A percentile compares a stretch with the other conserved stretches of the same genome.
Conservation (phyloP, 2,888 invertebrate genomes). For the Autographa pulchrina region DNA sequence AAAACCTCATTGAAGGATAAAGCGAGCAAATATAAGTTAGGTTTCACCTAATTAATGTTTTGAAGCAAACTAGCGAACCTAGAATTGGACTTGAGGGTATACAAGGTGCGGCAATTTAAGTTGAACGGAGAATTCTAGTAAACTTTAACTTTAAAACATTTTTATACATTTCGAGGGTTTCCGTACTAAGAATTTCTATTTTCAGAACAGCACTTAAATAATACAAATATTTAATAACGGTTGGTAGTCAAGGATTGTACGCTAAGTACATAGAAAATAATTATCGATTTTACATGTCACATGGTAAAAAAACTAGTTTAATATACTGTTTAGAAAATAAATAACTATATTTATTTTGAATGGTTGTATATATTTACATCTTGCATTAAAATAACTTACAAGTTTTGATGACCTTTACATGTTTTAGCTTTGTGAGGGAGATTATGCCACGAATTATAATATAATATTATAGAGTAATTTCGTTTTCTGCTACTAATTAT, state of each 20-base stretch:
- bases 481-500: too few species aligned
- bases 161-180: background rate
- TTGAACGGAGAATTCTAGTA: background rate
- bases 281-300: too few species aligned
- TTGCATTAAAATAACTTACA: background rate
- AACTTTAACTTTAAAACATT: conserved; percentile 5
- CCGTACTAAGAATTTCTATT: conserved; percentile 4
- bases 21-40: background rate
- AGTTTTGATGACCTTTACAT: background rate
- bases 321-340: background rate
- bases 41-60: conserved; percentile 3
- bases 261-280: too few species aligned
- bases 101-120: conserved; percentile 7
- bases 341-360: background rate
- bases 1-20: conserved; percentile 3
- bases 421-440: background rate
- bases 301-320: too few species aligned
- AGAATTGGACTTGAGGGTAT: background rate
- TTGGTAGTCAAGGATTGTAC: too few species aligned
- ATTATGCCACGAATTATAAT: too few species aligned
- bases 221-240: background rate
- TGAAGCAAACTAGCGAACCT: background rate
- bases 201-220: background rate
- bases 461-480: background rate
- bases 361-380: background rate